Conservation (phyloP, 1,140 invertebrate species). For the Megalopta genalis region DNA sequence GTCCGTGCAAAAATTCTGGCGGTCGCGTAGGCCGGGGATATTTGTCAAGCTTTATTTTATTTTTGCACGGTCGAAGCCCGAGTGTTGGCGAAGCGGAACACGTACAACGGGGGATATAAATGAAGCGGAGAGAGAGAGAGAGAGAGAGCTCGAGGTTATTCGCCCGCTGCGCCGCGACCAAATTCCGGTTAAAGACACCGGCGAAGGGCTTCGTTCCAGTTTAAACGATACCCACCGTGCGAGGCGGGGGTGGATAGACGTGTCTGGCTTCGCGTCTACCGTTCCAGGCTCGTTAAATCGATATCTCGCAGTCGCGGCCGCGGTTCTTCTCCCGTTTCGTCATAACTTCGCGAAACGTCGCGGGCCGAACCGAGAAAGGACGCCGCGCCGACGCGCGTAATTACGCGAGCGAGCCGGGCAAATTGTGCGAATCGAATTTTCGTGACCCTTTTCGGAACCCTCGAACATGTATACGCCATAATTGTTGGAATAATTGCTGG, state of each 20-base stretch:
- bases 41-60: constrained; percentile 38
- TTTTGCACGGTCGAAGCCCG: constrained; percentile 22
- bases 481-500: too few relatives aligned
- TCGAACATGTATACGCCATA: too few relatives aligned
- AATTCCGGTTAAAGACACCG: constrained; percentile 46
- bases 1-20: neutral
- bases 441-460: too few relatives aligned
- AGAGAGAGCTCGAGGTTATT: constrained; percentile 14
- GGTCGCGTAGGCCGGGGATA: neutral
- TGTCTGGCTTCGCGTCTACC: constrained; percentile 43
- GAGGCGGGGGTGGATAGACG: constrained; percentile 20
- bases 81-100: constrained; percentile 6
- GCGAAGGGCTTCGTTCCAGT: constrained; percentile 37
- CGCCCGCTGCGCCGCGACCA: constrained; percentile 1
- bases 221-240: constrained; percentile 19
- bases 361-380: too few relatives aligned
- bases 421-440: neutral
- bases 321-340: neutral
- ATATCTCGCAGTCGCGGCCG: constrained; percentile 8
- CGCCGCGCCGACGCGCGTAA: neutral
- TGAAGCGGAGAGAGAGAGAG: constrained; percentile 1
- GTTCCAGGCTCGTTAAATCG: constrained; percentile 26
- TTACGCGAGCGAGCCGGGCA: constrained; percentile 13
- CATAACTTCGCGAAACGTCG: neutral
- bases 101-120: constrained; percentile 28